Base-by-base conservation (phyloP, 2,888 invertebrate species). In the Atethmia centrago region DNA sequence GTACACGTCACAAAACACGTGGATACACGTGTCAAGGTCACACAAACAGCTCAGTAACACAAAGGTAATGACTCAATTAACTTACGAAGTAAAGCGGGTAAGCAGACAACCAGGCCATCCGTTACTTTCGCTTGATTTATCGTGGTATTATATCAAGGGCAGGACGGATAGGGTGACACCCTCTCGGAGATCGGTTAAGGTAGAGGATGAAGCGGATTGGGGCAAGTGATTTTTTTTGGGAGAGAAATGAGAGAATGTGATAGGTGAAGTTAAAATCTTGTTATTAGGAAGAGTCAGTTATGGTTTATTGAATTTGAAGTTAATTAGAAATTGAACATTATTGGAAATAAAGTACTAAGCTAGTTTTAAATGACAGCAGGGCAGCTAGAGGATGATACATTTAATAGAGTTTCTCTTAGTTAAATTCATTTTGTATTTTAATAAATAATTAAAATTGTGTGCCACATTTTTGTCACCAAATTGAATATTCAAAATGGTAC, bases 121-220 rank as follows among this genome's bases (percentile, higher is more conserved):
- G 79, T 86, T 84, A 83, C 85, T 86, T 80, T 77, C 85, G 80
- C 69, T 62, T 87, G 89, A 89, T 89, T 89, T 88, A 90, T 84
- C 63, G 75, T n/a, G 62, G 79, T 80, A 78, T 84, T 82, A 83
- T 63, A 83, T 85, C 85, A 87, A 86, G 86, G 88, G 73, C 85
- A 71, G 75, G 76, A 69, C 72, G 80, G 84, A 72, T 83, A 83
- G 86, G 88, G 86, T 80, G 82, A 83, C 83, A 83, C 85, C 86
- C 84, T 82, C 70, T 12, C n/a, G 47, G 16, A 45, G 31, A 12
- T 68, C 85, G 74, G 42, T 0, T 21, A 77, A 82, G 81, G 31
- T 31, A 74, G 12, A 70, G 63, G 75, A 64, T 64, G 59, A 14
- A 75, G 82, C 80, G 79, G 19, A 1, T 28, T 56, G 31, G 28